Percentiles rank a stretch among this genome's conserved stretches.
Conservation (phyloP, 2,797 vertebrate species). For the Pagetopsis macropterus region DNA sequence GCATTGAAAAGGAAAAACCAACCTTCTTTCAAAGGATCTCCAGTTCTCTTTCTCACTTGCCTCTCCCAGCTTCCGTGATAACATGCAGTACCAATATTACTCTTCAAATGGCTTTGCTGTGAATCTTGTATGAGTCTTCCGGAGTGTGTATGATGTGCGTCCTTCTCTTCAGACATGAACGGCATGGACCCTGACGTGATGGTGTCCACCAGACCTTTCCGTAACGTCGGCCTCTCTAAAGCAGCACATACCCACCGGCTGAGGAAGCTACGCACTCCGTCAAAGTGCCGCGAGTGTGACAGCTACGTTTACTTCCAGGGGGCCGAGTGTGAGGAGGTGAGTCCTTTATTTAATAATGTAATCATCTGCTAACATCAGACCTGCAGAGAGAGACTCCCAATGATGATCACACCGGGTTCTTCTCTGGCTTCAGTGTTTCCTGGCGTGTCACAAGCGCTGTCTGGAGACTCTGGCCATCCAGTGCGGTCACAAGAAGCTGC, state of each 20-base stretch:
- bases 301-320: slow-evolving; percentile 99
- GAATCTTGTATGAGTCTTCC: background rate
- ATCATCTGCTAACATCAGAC: background rate
- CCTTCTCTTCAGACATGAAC: slow-evolving; percentile 82
- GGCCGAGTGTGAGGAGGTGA: slow-evolving; percentile 96
- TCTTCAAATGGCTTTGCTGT: background rate
- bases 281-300: slow-evolving; percentile 97
- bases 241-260: slow-evolving; percentile 93
- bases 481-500: slow-evolving; percentile 95
- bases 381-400: background rate
- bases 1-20: no score
- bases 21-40: no score
- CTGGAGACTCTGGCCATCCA: slow-evolving; percentile 96
- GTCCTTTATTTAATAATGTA: slow-evolving; percentile 6
- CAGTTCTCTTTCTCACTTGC: no score
- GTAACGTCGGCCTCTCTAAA: slow-evolving; percentile 92
- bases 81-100: background rate
- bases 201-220: slow-evolving; percentile 89
- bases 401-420: background rate
- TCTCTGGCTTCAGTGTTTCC: slow-evolving; percentile 86
- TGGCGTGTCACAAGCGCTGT: slow-evolving; percentile 97
- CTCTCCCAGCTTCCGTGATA: no score
- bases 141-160: background rate
- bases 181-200: slow-evolving; percentile 87
- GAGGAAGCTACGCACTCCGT: slow-evolving; percentile 91